These are phyloP conservation scores for Dunckerocampus dactyliophorus DNA, from an alignment of 2,113 vertebrate species.

Conservation along the genomic window DNA sequence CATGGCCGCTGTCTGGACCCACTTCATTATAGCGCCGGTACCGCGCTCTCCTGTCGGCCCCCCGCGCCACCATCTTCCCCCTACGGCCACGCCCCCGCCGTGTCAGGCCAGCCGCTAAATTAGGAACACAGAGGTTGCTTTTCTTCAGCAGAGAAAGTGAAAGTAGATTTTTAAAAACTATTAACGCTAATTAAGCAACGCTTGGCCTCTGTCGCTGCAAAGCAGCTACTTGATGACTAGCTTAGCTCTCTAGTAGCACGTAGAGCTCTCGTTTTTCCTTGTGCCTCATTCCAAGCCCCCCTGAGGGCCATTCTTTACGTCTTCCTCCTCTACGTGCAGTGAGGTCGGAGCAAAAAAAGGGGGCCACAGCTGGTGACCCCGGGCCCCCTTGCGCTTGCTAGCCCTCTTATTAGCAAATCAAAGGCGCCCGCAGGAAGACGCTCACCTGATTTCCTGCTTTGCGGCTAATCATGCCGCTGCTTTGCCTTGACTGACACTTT, in stretches of 20 bases:
- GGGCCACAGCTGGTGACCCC: constrained; percentile 96
- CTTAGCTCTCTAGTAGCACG: constrained; percentile 76
- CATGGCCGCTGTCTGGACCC: constrained; percentile 75
- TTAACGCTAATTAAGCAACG: constrained; percentile 91
- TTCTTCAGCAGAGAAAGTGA: background rate
- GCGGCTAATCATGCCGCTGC: constrained; percentile 98
- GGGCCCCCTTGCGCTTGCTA: constrained; percentile 79
- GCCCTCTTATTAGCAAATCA: constrained; percentile 99
- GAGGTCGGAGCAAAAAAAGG: constrained; percentile 96
- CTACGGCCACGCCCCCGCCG: constrained; percentile 78
- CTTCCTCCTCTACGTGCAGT: constrained; percentile 74
- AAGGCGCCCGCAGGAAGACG: constrained; percentile 94
- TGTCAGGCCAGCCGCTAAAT: constrained; percentile 76
- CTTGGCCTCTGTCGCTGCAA: constrained; percentile 79
- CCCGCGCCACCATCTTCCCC: constrained; percentile 54
- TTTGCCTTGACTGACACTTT: constrained; percentile 99
- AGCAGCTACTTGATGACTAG: constrained; percentile 87
- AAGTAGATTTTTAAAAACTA: constrained; percentile 84
- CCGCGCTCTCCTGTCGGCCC: constrained; percentile 62
- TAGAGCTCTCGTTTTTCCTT: constrained; percentile 79
- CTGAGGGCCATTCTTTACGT: constrained; percentile 63
- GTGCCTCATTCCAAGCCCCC: constrained; percentile 77
- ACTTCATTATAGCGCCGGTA: constrained; percentile 85
- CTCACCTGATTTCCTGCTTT: constrained; percentile 99
- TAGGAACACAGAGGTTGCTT: constrained; percentile 46